A percentile compares a stretch with the other conserved stretches of the same genome.
These are phyloP conservation scores for Linurgus olivaceus DNA, from an alignment of 2,797 vertebrate species.

Conservation along the genomic window DNA sequence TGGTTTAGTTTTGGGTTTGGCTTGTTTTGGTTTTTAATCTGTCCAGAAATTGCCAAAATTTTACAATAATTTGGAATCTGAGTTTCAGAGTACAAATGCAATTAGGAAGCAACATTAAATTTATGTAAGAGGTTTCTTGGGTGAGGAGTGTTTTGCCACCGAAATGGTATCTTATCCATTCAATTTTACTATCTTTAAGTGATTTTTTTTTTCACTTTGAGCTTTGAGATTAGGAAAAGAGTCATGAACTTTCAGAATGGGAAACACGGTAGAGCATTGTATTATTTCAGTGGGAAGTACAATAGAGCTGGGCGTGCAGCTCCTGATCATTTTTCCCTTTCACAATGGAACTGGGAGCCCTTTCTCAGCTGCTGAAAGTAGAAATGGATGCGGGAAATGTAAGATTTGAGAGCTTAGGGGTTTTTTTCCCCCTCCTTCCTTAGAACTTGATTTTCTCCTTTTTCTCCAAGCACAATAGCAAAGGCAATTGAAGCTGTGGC, in stretches of 20 bases:
- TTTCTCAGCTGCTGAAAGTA: constrained; percentile 5
- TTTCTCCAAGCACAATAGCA: not conserved
- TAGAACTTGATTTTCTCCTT: not conserved
- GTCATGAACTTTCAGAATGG: not conserved
- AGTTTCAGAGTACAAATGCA: not conserved
- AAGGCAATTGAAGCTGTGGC: not conserved
- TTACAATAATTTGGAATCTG: not conserved
- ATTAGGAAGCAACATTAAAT: not conserved
- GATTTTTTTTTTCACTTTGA: not conserved
- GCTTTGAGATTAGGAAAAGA: not conserved
- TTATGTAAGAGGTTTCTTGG: not conserved
- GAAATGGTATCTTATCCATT: not conserved
- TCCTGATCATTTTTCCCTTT: not conserved
- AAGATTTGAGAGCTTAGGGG: not conserved
- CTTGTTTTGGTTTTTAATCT: not conserved
- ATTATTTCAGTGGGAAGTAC: not conserved
- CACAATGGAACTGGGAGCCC: not conserved
- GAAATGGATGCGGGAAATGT: not conserved
- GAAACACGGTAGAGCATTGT: not conserved
- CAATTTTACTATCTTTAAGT: not conserved
- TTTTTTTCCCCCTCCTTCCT: rapidly evolving
- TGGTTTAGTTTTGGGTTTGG: not conserved
- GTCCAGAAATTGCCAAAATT: not conserved
- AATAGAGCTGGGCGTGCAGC: not conserved
- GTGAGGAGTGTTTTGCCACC: not conserved